A percentile compares a stretch with the other conserved stretches of the same genome.
phyloP scores from a whole-genome alignment of 2,888 invertebrate species.

The Acrobasis consociella region DNA sequence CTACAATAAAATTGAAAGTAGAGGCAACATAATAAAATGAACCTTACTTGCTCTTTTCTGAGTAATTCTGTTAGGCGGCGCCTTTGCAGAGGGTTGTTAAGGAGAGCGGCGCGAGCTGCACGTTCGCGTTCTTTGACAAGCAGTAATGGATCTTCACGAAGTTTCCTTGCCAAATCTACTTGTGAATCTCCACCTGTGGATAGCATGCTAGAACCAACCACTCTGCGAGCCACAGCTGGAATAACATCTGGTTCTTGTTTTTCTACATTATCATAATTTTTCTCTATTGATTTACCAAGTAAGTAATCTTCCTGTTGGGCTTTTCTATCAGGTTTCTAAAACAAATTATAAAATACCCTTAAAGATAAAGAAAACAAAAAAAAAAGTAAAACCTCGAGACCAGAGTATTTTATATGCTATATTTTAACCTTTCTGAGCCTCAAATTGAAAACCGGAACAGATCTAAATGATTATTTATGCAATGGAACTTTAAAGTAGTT shows the following conservation, averaged over 20 bases:
- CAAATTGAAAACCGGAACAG: too few species aligned
- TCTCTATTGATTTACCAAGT: constrained; percentile 91
- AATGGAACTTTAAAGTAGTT: too few species aligned
- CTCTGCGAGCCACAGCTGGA: constrained; percentile 82
- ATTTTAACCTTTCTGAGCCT: too few species aligned
- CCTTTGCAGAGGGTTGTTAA: constrained; percentile 96
- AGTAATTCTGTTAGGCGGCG: constrained; percentile 92
- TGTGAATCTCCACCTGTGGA: constrained; percentile 83
- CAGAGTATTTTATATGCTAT: too few species aligned
- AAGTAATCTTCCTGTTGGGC: constrained; percentile 94
- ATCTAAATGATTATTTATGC: too few species aligned
- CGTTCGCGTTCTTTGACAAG: constrained; percentile 95
- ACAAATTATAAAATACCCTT: constrained; percentile 26
- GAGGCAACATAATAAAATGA: too few species aligned
- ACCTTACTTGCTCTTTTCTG: constrained; percentile 77
- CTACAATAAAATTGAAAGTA: too few species aligned
- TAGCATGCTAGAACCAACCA: constrained; percentile 71
- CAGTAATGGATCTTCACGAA: constrained; percentile 96
- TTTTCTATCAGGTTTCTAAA: constrained; percentile 82
- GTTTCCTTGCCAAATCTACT: constrained; percentile 93
- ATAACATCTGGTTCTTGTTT: constrained; percentile 89
- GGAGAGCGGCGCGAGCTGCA: constrained; percentile 90
- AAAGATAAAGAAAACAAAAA: too few species aligned
- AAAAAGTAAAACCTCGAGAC: too few species aligned
- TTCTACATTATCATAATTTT: constrained; percentile 85